Conservation (phyloP, 2,888 invertebrate species). For the Melipona beecheii region DNA sequence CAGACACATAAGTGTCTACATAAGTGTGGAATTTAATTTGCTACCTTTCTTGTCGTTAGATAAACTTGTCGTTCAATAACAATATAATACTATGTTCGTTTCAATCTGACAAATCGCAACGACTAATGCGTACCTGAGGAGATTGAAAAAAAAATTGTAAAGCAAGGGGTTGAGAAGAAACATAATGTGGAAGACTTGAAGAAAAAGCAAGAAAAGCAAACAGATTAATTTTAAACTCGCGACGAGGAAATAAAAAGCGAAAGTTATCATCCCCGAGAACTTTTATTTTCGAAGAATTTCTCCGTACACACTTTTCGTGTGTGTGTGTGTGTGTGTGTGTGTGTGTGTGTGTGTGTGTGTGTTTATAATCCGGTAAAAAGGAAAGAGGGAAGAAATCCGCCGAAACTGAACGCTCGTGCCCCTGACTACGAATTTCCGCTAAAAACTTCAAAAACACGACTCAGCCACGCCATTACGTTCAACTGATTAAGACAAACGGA, state of each 20-base stretch:
- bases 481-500: conserved; percentile 27
- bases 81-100: too few relatives aligned
- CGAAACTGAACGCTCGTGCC: conserved; percentile 1
- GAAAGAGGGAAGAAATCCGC: background rate
- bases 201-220: background rate
- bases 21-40: too few relatives aligned
- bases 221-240: background rate
- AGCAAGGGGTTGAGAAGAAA: background rate
- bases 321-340: too few relatives aligned
- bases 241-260: too few relatives aligned
- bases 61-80: too few relatives aligned
- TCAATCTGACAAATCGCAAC: too few relatives aligned
- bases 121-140: too few relatives aligned
- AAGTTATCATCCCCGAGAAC: background rate
- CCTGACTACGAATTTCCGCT: conserved; percentile 6
- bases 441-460: conserved; percentile 19
- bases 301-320: background rate
- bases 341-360: too few relatives aligned
- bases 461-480: background rate
- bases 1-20: too few relatives aligned
- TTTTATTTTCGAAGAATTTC: conserved; percentile 17
- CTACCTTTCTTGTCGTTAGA: too few relatives aligned
- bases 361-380: background rate
- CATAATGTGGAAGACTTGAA: background rate
- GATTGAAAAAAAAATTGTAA: too few relatives aligned